Evolutionary conservation across 2,888 invertebrate species (phyloP), one percentile per base, ranked within the genome.

Genomic region (Pheosia gnoma): DNA sequence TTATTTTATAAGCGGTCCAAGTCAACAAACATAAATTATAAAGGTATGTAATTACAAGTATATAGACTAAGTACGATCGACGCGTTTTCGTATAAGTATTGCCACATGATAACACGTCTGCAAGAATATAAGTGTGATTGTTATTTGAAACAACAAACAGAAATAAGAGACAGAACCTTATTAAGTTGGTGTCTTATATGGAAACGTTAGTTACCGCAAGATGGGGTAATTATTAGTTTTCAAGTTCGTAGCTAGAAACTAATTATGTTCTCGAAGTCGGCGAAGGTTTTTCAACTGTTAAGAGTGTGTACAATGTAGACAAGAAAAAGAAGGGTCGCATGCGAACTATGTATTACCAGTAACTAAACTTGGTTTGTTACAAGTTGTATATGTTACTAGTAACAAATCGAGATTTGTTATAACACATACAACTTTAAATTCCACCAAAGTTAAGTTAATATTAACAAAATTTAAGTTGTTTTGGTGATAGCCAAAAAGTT

Each of bases 161-260:
- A 66, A 66, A 72, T 55, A 43, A 58, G 62, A 67, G 60, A 62
- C 63, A 62, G 3, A n/a, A 47, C 47, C 47, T 65, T 59, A 74
- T 74, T 69, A 71, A 47, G 51, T 53, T 39, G 10, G 25, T 62
- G 58, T 66, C 51, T 45, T 59, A 65, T 63, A 58, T 47, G 58
- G 64, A 64, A 63, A 62, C 61, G 57, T 59, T 58, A 54, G 58
- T 51, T 37, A 54, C 57, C 57, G 57, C 65, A 63, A 66, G 74
- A 69, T 63, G 63, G 71, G 65, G 63, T 66, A 75, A 77, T 78
- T 79, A 77, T 78, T 79, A 71, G 62, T 73, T 71, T 71, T 64
- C 61, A 69, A 77, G 68, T 76, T 72, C 67, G 61, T 62, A 68
- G 63, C 52, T 68, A 58, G 62, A 65, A 70, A 67, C 65, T 72